Conservation (phyloP, 2,113 vertebrate species). For the Bos indicus region DNA sequence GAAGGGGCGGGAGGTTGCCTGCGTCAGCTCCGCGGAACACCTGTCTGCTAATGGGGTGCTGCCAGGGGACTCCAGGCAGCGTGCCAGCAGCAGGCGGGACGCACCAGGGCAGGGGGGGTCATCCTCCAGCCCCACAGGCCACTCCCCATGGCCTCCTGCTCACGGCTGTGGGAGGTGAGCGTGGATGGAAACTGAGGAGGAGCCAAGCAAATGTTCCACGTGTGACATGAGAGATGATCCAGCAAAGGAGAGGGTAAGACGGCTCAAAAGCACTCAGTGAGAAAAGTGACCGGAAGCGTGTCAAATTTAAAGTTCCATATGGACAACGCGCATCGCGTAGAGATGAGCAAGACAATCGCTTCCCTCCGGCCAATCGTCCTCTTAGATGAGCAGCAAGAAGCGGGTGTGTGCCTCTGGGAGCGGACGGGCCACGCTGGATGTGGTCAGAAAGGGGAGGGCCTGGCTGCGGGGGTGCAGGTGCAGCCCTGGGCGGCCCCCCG, state of each 20-base stretch:
- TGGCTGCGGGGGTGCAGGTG: accelerated
- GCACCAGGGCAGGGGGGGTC: accelerated
- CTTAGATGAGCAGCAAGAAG: background rate
- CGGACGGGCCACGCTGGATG: accelerated
- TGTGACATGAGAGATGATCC: no score
- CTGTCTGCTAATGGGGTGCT: accelerated
- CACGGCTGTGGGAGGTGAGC: accelerated
- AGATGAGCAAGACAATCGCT: background rate
- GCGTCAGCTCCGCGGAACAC: accelerated
- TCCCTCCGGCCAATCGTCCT: accelerated
- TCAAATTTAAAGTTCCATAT: background rate
- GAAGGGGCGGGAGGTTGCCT: accelerated
- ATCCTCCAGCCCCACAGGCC: background rate
- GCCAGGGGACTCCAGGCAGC: background rate
- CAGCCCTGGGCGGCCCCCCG: no score
- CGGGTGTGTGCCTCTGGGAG: background rate
- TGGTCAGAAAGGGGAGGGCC: no score
- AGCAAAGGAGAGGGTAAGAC: no score
- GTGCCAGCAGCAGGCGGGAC: background rate
- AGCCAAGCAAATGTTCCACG: background rate
- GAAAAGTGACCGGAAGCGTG: background rate
- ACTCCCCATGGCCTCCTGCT: background rate
- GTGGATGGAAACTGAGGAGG: accelerated
- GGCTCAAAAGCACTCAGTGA: background rate
- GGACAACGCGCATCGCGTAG: background rate